Evolutionary conservation across 2,113 vertebrate genomes (phyloP), one percentile per base, ranked within the genome.

Genomic region (Noturus placidus): DNA sequence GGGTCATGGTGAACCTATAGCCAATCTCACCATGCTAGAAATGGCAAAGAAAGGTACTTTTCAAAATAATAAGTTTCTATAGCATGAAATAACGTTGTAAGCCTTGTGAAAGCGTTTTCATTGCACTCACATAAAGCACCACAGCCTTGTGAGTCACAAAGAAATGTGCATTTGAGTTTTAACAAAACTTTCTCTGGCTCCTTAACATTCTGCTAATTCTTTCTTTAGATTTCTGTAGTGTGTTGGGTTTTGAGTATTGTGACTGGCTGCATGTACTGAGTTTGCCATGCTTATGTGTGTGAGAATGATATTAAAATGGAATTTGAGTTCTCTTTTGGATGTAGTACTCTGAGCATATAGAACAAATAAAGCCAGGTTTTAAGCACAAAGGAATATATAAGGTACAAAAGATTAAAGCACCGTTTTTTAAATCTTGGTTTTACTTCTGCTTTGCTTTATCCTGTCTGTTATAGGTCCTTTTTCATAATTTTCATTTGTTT

Each of bases 361-460:
- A 69, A 69, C 46, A 84, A 70, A 84, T 54, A 54, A 54, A 57
- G 61, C 5, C 9, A 20, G 54, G 15, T 13, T 84, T 70, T 54
- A 70, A 84, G 30, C 38, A 50, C 61, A 67, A 50, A 46, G 25
- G 20, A 15, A 30, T 84, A 33, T 54, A 70, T 72, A 72, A 25
- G 17, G 20, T 56, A 27, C 22, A 70, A 54, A 84, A 33, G 27
- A 0, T n/a, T 52, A 35, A 69, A 77, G 38, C 22, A 69, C 54
- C 72, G 11, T 46, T 82, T 22, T 52, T 67, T 89, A 82, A 9
- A 33, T 90, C 86, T 88, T 87, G 88, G 92, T 91, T 92, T 91
- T 92, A 57, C 90, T 89, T 91, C 92, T 92, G 92, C 92, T 91
- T 93, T 91, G 93, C 93, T 94, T 91, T 92, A 92, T 94, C 93